phyloP scores from a whole-genome alignment of 1,140 invertebrate genomes.

The Samia ricini region DNA sequence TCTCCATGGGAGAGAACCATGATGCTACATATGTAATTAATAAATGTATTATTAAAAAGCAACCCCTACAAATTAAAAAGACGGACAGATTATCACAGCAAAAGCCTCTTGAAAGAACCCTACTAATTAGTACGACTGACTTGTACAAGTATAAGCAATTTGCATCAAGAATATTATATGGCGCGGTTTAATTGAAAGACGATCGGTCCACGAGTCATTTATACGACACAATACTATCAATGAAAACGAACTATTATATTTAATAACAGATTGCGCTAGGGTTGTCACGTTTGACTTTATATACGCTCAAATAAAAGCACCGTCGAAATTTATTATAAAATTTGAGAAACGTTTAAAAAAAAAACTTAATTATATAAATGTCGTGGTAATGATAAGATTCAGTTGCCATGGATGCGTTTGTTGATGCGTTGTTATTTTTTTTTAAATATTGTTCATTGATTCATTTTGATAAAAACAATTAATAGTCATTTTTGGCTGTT shows the following conservation, averaged over 20 bases:
- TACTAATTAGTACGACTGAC: background rate
- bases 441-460: too few species aligned
- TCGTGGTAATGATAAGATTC: too few species aligned
- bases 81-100: background rate
- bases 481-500: too few species aligned
- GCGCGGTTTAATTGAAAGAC: background rate
- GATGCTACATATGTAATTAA: too few species aligned
- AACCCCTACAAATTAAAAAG: background rate
- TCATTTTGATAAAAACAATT: too few species aligned
- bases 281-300: background rate
- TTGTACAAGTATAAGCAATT: background rate
- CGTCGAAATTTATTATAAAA: too few species aligned
- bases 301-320: too few species aligned
- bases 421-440: too few species aligned
- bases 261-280: conserved; percentile 23
- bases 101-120: background rate
- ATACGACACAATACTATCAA: background rate
- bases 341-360: too few species aligned
- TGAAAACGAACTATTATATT: conserved; percentile 25
- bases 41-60: background rate
- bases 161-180: background rate
- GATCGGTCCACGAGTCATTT: background rate
- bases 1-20: too few species aligned
- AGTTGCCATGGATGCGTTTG: too few species aligned
- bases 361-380: too few species aligned